Evolutionary conservation across 2,113 vertebrate genomes (phyloP).

Genomic region (Serilophus lunatus): DNA sequence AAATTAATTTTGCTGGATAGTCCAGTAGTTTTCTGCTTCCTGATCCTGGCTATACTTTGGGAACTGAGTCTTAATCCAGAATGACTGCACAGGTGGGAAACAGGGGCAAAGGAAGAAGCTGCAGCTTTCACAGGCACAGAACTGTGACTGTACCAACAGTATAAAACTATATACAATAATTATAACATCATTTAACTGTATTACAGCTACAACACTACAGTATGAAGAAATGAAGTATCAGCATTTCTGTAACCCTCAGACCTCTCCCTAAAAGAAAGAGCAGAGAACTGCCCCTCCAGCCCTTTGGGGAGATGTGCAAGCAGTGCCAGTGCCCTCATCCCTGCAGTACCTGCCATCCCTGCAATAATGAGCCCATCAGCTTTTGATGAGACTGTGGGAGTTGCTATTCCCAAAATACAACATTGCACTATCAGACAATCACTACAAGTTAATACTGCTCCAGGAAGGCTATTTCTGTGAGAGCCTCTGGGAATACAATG

Average conservation of each 20-base stretch:
- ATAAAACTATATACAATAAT: neutral
- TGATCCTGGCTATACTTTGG: neutral
- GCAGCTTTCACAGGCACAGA: neutral
- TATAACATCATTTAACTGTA: neutral
- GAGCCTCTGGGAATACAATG: constrained; percentile 8
- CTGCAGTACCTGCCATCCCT: neutral
- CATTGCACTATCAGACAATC: constrained; percentile 29
- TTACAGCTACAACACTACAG: neutral
- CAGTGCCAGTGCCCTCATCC: neutral
- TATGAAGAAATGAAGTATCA: neutral
- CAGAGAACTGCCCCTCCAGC: fast-evolving
- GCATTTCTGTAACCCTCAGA: neutral
- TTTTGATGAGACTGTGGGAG: constrained; percentile 45
- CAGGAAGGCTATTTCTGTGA: neutral
- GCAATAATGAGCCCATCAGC: constrained; percentile 42
- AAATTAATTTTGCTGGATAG: neutral
- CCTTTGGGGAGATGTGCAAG: neutral
- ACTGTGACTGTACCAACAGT: neutral
- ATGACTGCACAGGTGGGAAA: neutral
- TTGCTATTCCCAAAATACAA: constrained; percentile 44
- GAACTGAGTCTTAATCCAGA: neutral
- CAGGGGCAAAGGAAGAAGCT: neutral
- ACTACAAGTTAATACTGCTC: neutral
- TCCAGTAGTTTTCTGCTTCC: neutral
- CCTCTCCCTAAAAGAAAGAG: neutral